Conservation (phyloP, 2,113 vertebrate species). For the Stegastes partitus region DNA sequence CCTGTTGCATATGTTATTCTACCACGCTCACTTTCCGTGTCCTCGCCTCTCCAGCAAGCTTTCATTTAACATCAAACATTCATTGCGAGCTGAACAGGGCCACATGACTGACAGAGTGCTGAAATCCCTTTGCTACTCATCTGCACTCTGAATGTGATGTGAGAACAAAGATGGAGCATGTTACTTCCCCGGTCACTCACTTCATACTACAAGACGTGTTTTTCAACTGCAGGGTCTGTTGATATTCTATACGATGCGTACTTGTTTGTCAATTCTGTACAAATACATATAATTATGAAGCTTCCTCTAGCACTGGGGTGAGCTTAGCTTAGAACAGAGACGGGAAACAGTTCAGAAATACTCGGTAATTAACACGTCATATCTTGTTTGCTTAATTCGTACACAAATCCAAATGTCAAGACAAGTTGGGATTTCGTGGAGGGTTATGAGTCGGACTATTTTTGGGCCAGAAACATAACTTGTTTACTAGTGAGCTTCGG, state of each 20-base stretch:
- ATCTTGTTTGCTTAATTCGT: too few species aligned
- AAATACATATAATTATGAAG: too few species aligned
- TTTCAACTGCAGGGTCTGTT: not conserved
- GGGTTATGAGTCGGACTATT: too few species aligned
- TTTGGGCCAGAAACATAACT: too few species aligned
- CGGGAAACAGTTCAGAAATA: too few species aligned
- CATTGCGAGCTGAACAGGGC: not conserved
- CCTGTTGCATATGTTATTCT: not conserved
- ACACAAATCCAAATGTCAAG: too few species aligned
- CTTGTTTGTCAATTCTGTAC: too few species aligned
- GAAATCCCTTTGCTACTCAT: conserved; percentile 13
- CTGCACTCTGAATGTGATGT: not conserved
- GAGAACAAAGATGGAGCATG: not conserved
- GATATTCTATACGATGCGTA: not conserved
- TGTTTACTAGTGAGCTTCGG: too few species aligned
- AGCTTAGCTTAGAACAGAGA: too few species aligned
- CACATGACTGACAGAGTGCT: not conserved
- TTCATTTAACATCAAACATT: conserved; percentile 39
- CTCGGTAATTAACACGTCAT: too few species aligned
- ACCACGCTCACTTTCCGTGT: not conserved
- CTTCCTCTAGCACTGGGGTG: too few species aligned
- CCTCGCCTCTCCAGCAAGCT: conserved; percentile 1
- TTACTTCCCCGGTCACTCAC: conserved; percentile 1
- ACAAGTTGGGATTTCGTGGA: too few species aligned
- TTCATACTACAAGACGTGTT: conserved; percentile 5